A percentile compares a stretch with the other conserved stretches of the same genome.
Conservation (phyloP, 2,888 invertebrate species). For the Mythimna ferrago region DNA sequence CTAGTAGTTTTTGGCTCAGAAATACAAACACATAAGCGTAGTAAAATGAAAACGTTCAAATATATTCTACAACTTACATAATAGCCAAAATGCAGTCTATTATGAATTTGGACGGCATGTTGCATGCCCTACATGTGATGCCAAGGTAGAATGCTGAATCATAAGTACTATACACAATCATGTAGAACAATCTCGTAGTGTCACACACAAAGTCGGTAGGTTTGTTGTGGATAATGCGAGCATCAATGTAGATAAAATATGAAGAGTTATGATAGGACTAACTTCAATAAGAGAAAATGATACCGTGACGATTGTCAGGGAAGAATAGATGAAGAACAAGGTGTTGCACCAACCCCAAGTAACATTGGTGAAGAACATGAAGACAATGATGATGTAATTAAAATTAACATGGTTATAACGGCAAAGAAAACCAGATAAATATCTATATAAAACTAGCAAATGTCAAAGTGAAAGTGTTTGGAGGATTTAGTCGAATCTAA, state of each 20-base stretch:
- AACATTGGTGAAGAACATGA: neutral
- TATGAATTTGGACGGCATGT: conserved; percentile 12
- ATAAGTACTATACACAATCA: neutral
- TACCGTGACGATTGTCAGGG: neutral
- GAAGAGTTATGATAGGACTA: neutral
- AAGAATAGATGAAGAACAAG: neutral
- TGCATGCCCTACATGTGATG: conserved; percentile 17
- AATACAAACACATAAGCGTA: conserved; percentile 8
- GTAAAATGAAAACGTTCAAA: conserved; percentile 10
- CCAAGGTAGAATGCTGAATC: conserved; percentile 37
- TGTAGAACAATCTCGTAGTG: conserved; percentile 3
- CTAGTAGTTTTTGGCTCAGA: conserved; percentile 22
- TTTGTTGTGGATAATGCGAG: neutral
- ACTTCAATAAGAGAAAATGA: neutral
- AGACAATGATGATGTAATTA: neutral
- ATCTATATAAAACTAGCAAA: neutral
- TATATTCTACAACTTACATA: conserved; percentile 35
- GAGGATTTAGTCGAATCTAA: too few species aligned
- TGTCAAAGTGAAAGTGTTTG: neutral
- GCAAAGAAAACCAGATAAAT: neutral
- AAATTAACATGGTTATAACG: neutral
- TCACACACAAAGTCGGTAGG: neutral
- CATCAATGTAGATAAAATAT: neutral
- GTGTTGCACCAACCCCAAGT: neutral
- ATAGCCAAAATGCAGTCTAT: conserved; percentile 17